Evolutionary conservation across 1,140 invertebrate genomes (phyloP).

Genomic region (Andricus grossulariae): DNA sequence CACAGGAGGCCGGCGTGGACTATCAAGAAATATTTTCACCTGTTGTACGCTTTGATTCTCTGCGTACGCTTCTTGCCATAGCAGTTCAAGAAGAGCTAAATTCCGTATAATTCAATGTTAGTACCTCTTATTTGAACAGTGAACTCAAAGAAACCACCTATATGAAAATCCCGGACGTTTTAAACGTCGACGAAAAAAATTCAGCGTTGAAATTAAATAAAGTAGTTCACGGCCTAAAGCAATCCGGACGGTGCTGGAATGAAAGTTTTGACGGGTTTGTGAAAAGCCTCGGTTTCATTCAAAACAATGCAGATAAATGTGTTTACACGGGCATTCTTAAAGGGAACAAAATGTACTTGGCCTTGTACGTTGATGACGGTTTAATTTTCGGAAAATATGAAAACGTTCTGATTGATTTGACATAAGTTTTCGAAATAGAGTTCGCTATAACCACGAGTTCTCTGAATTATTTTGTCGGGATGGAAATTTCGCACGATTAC

Average conservation of each 20-base stretch:
- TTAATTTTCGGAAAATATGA: conserved; percentile 52
- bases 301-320: conserved; percentile 58
- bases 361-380: conserved; percentile 69
- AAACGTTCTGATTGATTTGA: conserved; percentile 41
- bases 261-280: conserved; percentile 45
- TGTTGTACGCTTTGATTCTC: no score
- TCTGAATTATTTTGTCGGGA: conserved; percentile 49
- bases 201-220: no score
- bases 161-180: no score
- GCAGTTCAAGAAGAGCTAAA: no score
- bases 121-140: no score
- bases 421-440: conserved; percentile 40
- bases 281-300: conserved; percentile 35
- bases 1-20: no score
- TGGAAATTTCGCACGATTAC: conserved; percentile 45
- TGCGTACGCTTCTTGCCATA: no score
- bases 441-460: conserved; percentile 48
- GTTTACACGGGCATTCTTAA: conserved; percentile 54
- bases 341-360: conserved; percentile 52
- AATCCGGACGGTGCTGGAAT: conserved; percentile 49
- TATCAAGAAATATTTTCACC: no score
- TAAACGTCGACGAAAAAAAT: no score
- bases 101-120: no score
- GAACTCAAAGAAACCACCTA: no score
- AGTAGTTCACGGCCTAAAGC: conserved; percentile 44